Evolutionary conservation across 2,113 vertebrate species (phyloP).

Genomic region (Pseudonaja textilis): DNA sequence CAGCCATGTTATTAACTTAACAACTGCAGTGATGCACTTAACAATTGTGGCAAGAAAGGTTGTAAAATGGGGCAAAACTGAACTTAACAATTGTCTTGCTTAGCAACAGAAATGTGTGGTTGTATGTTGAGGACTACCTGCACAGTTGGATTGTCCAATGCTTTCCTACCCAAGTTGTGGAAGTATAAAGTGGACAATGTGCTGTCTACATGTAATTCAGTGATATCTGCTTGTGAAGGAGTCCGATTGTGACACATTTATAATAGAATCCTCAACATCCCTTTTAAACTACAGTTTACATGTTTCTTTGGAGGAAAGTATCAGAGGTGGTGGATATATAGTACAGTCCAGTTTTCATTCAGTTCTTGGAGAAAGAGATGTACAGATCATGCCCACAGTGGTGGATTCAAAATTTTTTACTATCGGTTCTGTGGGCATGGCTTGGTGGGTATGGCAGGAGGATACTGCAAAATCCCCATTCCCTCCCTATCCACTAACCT

Average conservation of each 20-base stretch:
- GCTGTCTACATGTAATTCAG: not conserved
- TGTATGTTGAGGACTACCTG: not conserved
- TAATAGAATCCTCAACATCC: not conserved
- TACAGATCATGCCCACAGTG: not conserved
- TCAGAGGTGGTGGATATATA: not conserved
- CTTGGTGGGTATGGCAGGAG: no score
- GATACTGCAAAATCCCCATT: no score
- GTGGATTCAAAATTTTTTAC: no score
- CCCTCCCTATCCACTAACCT: no score
- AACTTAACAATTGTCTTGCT: not conserved
- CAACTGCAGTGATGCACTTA: not conserved
- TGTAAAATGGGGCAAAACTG: not conserved
- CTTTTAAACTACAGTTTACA: not conserved
- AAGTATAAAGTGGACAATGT: not conserved
- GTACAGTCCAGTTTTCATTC: not conserved
- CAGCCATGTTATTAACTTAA: not conserved
- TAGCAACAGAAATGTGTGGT: not conserved
- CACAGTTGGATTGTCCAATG: not conserved
- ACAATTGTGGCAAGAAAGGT: not conserved
- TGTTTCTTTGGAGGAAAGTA: not conserved
- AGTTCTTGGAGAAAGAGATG: not conserved
- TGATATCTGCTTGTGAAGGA: not conserved
- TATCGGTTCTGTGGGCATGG: no score
- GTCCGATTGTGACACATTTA: not conserved
- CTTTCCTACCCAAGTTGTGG: not conserved